A percentile compares a stretch with the other conserved stretches of the same genome.
These are phyloP conservation scores for Eristalinus aeneus DNA, from an alignment of 2,888 invertebrate species.

Conservation along the genomic window DNA sequence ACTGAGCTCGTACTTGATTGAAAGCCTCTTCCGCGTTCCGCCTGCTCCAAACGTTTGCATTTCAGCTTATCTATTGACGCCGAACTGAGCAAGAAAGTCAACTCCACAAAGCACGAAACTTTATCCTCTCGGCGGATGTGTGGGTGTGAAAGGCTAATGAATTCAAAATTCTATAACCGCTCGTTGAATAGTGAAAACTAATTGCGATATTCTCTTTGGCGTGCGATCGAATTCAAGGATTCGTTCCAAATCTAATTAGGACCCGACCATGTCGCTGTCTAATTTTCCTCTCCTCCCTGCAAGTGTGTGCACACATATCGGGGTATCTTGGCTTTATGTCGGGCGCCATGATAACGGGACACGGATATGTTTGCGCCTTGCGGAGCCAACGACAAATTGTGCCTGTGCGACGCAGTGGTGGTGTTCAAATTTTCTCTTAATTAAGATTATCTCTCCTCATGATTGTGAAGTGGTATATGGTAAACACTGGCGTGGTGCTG, in stretches of 20 bases:
- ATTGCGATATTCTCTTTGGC: neutral
- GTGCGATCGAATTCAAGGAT: neutral
- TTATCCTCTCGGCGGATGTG: neutral
- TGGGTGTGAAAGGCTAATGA: neutral
- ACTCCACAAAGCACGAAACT: neutral
- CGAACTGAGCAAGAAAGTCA: neutral
- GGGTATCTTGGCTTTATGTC: neutral
- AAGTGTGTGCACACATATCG: neutral
- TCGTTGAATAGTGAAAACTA: neutral
- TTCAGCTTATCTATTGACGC: neutral
- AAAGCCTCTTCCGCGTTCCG: neutral
- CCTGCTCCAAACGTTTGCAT: neutral
- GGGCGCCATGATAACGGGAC: neutral
- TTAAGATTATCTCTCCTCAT: constrained; percentile 52
- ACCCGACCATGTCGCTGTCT: neutral
- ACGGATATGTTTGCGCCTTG: neutral
- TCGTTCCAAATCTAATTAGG: neutral
- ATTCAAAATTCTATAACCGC: neutral
- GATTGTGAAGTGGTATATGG: constrained; percentile 2
- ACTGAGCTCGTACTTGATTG: neutral
- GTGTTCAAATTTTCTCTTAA: constrained; percentile 66
- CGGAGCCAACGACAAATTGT: constrained; percentile 63
- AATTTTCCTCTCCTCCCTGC: neutral
- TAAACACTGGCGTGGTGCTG: neutral
- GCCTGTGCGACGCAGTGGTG: constrained; percentile 32